These are phyloP conservation scores for Rallus limicola DNA, from an alignment of 2,113 vertebrate genomes.

Conservation along the genomic window DNA sequence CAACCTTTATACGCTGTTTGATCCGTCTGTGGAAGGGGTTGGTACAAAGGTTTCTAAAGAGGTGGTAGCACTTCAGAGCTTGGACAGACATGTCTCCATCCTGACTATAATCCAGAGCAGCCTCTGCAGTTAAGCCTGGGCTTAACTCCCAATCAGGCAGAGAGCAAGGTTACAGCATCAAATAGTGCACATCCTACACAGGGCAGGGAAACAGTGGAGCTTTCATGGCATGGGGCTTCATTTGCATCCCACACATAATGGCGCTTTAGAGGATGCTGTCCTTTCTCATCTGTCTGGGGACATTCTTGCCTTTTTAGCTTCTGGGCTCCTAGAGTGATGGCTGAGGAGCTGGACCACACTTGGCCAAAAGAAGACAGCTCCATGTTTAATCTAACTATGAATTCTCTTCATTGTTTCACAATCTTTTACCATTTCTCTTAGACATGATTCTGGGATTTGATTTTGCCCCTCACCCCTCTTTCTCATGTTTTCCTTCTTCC, in stretches of 20 bases:
- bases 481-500: constrained; percentile 34
- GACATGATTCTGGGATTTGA: background rate
- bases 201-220: constrained; percentile 16
- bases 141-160: background rate
- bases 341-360: constrained; percentile 1
- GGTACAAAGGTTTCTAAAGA: background rate
- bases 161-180: constrained; percentile 51
- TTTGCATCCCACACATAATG: constrained; percentile 47
- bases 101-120: background rate
- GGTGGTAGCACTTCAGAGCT: background rate
- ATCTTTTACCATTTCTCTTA: background rate
- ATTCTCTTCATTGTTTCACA: constrained; percentile 55
- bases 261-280: constrained; percentile 5
- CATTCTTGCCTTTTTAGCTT: constrained; percentile 62
- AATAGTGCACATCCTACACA: background rate
- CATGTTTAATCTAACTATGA: constrained; percentile 44
- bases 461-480: background rate
- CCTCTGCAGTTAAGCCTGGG: background rate
- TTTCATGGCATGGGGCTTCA: constrained; percentile 40
- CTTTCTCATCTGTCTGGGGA: background rate
- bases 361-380: background rate
- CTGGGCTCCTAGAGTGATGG: constrained; percentile 8
- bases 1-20: background rate
- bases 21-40: background rate
- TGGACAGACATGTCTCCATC: background rate